These are phyloP conservation scores for Megalops cyprinoides DNA, from an alignment of 2,797 vertebrate genomes.

Conservation along the genomic window DNA sequence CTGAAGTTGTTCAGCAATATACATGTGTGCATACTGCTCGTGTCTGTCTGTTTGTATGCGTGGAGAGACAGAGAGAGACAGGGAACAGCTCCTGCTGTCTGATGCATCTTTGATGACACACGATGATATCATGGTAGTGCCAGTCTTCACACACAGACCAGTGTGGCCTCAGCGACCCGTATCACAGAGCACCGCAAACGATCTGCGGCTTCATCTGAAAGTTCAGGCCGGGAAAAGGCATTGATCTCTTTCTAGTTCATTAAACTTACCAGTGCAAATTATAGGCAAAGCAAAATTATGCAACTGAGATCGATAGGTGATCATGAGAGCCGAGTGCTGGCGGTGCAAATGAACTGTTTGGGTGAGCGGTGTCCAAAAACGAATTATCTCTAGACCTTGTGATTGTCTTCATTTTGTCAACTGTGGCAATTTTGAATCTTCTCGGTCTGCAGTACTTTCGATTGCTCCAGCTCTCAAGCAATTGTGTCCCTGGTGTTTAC, in stretches of 20 bases:
- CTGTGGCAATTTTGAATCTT: too few relatives aligned
- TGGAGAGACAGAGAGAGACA: too few relatives aligned
- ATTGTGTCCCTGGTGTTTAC: too few relatives aligned
- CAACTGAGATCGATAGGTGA: slow-evolving; percentile 64
- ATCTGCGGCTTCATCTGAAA: slow-evolving; percentile 40
- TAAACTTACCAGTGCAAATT: slow-evolving; percentile 63
- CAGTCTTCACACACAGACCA: neutral
- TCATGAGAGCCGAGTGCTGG: neutral
- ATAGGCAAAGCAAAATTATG: slow-evolving; percentile 58
- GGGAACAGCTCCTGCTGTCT: too few relatives aligned
- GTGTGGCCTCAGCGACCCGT: neutral
- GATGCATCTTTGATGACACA: neutral
- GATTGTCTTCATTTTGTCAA: too few relatives aligned
- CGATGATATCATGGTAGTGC: neutral
- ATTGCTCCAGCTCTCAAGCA: too few relatives aligned
- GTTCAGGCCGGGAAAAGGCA: slow-evolving; percentile 59
- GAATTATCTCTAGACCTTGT: too few relatives aligned
- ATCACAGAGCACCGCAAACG: slow-evolving; percentile 33
- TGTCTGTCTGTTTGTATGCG: too few relatives aligned
- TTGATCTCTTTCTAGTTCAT: slow-evolving; percentile 70
- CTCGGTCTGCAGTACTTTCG: too few relatives aligned
- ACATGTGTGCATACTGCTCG: too few relatives aligned
- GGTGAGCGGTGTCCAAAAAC: neutral
- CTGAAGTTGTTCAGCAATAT: too few relatives aligned
- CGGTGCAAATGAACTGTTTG: neutral